Evolutionary conservation across 2,888 invertebrate genomes (phyloP).

Genomic region (Spicauda simplicius): DNA sequence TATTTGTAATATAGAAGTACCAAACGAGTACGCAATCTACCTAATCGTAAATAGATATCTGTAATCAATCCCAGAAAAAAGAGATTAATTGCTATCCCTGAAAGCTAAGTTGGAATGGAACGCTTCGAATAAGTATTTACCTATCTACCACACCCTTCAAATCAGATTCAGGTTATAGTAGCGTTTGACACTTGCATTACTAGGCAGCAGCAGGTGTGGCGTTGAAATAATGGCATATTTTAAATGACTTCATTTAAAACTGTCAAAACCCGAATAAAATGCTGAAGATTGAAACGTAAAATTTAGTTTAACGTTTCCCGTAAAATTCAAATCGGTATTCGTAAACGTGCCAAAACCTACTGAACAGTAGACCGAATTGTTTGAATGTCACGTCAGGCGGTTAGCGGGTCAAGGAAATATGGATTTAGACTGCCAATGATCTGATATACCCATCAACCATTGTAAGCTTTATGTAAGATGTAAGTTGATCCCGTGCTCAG

Average conservation of each 20-base stretch:
- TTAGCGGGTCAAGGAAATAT: slow-evolving; percentile 49
- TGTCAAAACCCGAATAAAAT: not conserved
- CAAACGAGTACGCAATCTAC: no score
- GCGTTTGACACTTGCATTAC: no score
- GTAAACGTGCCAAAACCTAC: slow-evolving; percentile 22
- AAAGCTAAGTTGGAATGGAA: no score
- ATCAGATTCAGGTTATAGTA: no score
- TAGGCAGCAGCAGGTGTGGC: no score
- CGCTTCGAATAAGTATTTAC: no score
- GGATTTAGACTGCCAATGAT: slow-evolving; percentile 36
- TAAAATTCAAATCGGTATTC: slow-evolving; percentile 13
- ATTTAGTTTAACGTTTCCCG: slow-evolving; percentile 15
- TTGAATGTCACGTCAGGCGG: slow-evolving; percentile 38
- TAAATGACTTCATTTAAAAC: not conserved
- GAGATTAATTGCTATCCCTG: no score
- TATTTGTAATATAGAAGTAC: no score
- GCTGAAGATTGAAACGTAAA: not conserved
- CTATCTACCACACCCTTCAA: no score
- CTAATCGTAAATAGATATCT: no score
- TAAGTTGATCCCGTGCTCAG: not conserved
- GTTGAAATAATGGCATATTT: no score
- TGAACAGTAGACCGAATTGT: slow-evolving; percentile 9
- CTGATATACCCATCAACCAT: slow-evolving; percentile 25
- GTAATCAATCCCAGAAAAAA: no score
- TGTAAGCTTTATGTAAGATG: slow-evolving; percentile 9